Evolutionary conservation across 2,888 invertebrate species (phyloP).

Genomic region (Drosophila demipolita): DNA sequence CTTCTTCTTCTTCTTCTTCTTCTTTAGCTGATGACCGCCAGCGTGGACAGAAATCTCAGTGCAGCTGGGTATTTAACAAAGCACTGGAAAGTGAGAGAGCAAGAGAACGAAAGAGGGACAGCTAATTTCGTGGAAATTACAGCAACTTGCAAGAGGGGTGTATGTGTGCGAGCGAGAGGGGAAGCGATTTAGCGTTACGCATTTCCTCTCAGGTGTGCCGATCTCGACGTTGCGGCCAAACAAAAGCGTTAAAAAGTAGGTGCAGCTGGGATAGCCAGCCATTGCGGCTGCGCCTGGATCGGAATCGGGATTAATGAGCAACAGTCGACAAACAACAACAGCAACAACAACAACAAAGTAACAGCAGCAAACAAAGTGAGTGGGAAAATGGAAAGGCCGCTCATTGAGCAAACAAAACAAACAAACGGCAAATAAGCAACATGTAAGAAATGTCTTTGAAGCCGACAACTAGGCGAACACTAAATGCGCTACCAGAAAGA

Average conservation of each 20-base stretch:
- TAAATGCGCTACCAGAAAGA: conserved; percentile 28
- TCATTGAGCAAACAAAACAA: conserved; percentile 66
- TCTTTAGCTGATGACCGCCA: conserved; percentile 66
- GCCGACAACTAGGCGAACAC: background rate
- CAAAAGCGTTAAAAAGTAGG: conserved; percentile 77
- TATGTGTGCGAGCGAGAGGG: background rate
- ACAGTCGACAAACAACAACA: conserved; percentile 62
- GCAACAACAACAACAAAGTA: conserved; percentile 29
- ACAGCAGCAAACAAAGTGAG: conserved; percentile 55
- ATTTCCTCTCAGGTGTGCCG: conserved; percentile 77
- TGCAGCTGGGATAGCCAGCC: conserved; percentile 63
- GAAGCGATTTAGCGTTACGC: conserved; percentile 59
- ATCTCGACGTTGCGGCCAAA: conserved; percentile 40
- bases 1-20: conserved; percentile 4
- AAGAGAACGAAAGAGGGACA: background rate
- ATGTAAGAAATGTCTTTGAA: conserved; percentile 30
- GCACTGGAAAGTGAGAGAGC: conserved; percentile 2
- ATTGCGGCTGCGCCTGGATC: conserved; percentile 47
- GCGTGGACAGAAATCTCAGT: conserved; percentile 72
- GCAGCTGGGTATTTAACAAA: conserved; percentile 55
- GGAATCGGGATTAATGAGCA: conserved; percentile 77
- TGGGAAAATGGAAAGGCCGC: conserved; percentile 60
- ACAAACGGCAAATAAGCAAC: conserved; percentile 63
- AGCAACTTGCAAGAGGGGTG: conserved; percentile 1
- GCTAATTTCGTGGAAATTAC: conserved; percentile 11